Percentiles rank a stretch among this genome's conserved stretches.
Evolutionary conservation across 2,888 invertebrate genomes (phyloP).

Genomic region (Escarpia spicata): DNA sequence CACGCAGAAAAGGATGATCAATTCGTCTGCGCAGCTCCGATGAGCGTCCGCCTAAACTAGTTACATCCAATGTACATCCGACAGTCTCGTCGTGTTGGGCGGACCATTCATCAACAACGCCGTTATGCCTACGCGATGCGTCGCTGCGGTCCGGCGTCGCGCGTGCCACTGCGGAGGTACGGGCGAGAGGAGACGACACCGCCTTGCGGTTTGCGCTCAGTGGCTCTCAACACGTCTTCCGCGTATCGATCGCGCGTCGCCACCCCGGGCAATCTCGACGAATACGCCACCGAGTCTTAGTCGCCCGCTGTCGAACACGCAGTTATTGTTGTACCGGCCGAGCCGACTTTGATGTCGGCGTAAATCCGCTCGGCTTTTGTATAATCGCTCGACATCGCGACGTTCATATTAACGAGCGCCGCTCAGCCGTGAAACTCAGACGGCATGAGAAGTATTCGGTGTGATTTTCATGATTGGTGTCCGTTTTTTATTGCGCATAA

Average conservation of each 20-base stretch:
- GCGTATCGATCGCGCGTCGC: neutral
- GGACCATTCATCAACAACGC: neutral
- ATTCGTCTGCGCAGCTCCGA: neutral
- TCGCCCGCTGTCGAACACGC: neutral
- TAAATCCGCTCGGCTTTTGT: neutral
- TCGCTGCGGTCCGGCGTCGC: neutral
- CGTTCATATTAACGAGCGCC: neutral
- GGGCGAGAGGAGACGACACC: neutral
- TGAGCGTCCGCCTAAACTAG: neutral
- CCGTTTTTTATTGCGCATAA: neutral
- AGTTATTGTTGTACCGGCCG: neutral
- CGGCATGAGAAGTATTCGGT: neutral
- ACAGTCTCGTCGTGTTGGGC: neutral
- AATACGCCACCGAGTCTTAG: neutral
- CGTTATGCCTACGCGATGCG: neutral
- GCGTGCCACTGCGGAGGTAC: neutral
- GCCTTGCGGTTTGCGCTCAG: neutral
- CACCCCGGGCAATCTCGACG: neutral
- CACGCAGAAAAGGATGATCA: neutral
- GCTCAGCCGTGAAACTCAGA: constrained; percentile 13
- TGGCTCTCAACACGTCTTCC: neutral
- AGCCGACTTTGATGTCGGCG: neutral
- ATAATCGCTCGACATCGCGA: neutral
- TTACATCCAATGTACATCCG: neutral
- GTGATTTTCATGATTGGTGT: neutral